Conservation (phyloP, 2,797 vertebrate species). For the Pseudomugil tenellus region DNA sequence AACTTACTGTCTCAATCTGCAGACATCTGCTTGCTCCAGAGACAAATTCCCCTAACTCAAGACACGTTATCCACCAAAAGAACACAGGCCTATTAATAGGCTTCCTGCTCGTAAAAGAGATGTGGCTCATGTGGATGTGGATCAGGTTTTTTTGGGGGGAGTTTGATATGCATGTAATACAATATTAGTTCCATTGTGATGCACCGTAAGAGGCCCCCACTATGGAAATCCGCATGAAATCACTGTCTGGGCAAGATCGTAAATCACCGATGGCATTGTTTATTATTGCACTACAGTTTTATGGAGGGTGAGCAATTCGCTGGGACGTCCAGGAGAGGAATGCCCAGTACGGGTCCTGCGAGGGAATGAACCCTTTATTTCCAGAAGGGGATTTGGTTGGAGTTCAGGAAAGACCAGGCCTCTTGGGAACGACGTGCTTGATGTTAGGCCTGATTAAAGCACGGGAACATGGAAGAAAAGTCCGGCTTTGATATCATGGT, state of each 20-base stretch:
- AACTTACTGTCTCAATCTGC: constrained; percentile 65
- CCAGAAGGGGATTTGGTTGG: constrained; percentile 48
- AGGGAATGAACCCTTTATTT: constrained; percentile 64
- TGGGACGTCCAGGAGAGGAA: constrained; percentile 71
- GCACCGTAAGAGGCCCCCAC: constrained; percentile 76
- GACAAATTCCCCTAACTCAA: constrained; percentile 76
- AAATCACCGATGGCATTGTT: constrained; percentile 83
- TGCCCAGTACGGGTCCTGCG: constrained; percentile 63
- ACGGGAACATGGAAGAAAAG: constrained; percentile 33
- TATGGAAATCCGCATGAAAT: constrained; percentile 88
- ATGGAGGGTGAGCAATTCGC: constrained; percentile 70
- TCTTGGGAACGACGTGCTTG: constrained; percentile 40
- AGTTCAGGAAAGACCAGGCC: constrained; percentile 56
- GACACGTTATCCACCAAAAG: constrained; percentile 79
- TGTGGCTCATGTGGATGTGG: constrained; percentile 65
- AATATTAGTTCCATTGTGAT: constrained; percentile 85
- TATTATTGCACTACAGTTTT: constrained; percentile 79
- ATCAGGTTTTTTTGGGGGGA: constrained; percentile 80
- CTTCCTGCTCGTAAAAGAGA: constrained; percentile 79
- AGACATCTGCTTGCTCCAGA: constrained; percentile 64
- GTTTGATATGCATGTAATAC: constrained; percentile 86
- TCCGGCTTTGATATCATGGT: constrained; percentile 9
- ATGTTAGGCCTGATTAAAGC: constrained; percentile 57
- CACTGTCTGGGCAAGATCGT: constrained; percentile 83
- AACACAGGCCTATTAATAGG: constrained; percentile 84